These are phyloP conservation scores for Ptychodera flava DNA, from an alignment of 35 echinoderm and acorn worm genomes.

Conservation along the genomic window DNA sequence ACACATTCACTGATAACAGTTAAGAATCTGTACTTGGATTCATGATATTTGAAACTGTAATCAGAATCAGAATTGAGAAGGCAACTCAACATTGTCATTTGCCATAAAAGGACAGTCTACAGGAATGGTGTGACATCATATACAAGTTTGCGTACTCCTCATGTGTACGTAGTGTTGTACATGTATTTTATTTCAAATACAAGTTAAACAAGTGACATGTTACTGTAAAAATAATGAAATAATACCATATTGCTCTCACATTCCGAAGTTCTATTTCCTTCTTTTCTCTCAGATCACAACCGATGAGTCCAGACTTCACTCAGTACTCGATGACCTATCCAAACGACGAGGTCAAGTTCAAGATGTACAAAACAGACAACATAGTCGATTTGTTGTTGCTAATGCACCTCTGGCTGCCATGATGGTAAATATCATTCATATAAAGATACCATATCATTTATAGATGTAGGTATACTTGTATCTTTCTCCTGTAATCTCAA, in stretches of 20 bases:
- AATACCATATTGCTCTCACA: background rate
- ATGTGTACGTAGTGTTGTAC: background rate
- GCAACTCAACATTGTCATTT: no score
- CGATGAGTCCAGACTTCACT: slow-evolving; percentile 32
- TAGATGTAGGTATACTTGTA: no score
- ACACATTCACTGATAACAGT: no score
- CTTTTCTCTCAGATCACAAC: slow-evolving; percentile 62
- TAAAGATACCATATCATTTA: no score
- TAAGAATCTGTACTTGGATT: no score
- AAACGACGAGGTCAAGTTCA: slow-evolving; percentile 70
- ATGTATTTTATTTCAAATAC: background rate
- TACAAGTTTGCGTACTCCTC: no score
- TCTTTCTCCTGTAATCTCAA: background rate
- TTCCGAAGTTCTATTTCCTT: background rate
- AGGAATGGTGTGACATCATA: no score
- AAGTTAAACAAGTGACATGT: background rate
- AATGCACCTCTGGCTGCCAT: slow-evolving; percentile 83
- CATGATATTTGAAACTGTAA: no score
- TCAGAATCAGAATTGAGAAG: no score
- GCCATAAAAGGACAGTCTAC: no score
- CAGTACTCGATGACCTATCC: slow-evolving; percentile 61
- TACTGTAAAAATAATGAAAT: background rate
- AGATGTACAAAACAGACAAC: slow-evolving; percentile 54
- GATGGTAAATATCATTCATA: slow-evolving; percentile 47
- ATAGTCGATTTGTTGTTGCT: slow-evolving; percentile 62